These are phyloP conservation scores for Oryzias celebensis DNA, from an alignment of 2,113 vertebrate genomes.

Conservation along the genomic window DNA sequence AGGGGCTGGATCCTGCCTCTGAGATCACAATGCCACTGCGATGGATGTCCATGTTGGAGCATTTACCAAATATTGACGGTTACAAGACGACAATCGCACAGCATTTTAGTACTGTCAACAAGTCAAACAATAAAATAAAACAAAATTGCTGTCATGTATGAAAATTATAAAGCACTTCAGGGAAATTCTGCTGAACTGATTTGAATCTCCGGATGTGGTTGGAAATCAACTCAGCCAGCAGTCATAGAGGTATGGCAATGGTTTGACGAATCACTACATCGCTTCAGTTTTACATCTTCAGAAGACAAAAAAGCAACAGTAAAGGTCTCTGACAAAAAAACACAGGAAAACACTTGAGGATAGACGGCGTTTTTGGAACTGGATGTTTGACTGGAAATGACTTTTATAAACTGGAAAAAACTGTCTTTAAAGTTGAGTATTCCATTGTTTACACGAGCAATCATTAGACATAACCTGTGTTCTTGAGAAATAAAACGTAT, in stretches of 20 bases:
- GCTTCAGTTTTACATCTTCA: background rate
- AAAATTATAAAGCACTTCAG: conserved; percentile 32
- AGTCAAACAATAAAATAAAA: conserved; percentile 6
- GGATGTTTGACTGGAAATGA: too few relatives aligned
- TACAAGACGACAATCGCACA: conserved; percentile 15
- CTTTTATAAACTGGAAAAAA: conserved; percentile 1
- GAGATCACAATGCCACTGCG: conserved; percentile 1
- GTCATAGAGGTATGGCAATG: conserved; percentile 4
- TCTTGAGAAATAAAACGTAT: too few relatives aligned
- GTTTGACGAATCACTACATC: background rate
- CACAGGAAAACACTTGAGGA: background rate
- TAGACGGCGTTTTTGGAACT: too few relatives aligned
- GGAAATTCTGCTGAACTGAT: conserved; percentile 41
- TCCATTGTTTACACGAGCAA: too few relatives aligned
- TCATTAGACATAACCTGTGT: too few relatives aligned
- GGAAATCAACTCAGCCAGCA: conserved; percentile 19
- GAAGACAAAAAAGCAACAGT: background rate
- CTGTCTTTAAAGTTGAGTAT: background rate
- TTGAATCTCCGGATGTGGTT: conserved; percentile 39
- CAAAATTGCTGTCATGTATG: conserved; percentile 10
- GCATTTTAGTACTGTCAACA: background rate
- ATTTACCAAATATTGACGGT: conserved; percentile 2
- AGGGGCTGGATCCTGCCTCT: conserved; percentile 33
- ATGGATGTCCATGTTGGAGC: background rate
- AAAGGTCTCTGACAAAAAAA: background rate